Percentiles rank a stretch among this genome's conserved stretches.
Evolutionary conservation across 2,888 invertebrate genomes (phyloP).

Genomic region (Thereva unica): DNA sequence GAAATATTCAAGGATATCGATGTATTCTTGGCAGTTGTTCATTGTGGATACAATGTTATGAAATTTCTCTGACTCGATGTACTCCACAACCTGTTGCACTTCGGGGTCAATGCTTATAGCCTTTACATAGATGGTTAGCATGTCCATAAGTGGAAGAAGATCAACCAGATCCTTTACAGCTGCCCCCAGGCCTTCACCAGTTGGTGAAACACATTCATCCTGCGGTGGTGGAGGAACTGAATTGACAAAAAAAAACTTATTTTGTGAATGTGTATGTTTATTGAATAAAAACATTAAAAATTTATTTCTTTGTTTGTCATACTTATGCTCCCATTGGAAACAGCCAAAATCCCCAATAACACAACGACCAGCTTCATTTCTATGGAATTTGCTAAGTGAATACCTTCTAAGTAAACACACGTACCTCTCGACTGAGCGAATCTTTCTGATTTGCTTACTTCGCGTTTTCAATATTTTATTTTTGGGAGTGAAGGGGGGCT

Average conservation of each 20-base stretch:
- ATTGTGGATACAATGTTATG: conserved; percentile 34
- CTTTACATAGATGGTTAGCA: conserved; percentile 34
- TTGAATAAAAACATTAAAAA: not conserved
- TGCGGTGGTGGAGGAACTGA: conserved; percentile 41
- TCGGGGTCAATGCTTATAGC: conserved; percentile 37
- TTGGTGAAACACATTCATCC: conserved; percentile 31
- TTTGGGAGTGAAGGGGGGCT: too few species aligned
- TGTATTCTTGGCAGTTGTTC: conserved; percentile 39
- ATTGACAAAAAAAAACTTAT: not conserved
- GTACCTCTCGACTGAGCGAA: too few species aligned
- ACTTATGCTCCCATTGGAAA: too few species aligned
- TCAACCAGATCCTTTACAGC: conserved; percentile 38
- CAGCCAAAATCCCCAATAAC: too few species aligned
- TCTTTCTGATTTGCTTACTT: too few species aligned
- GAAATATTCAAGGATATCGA: conserved; percentile 36
- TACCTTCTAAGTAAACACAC: too few species aligned
- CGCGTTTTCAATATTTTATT: too few species aligned
- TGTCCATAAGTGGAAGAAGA: conserved; percentile 26
- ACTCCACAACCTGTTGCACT: conserved; percentile 34
- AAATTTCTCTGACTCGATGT: conserved; percentile 30
- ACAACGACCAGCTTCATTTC: too few species aligned
- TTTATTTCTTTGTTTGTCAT: too few species aligned
- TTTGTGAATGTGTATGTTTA: not conserved
- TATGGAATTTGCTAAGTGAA: too few species aligned
- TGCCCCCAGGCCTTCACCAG: conserved; percentile 35